Percentiles rank a stretch among this genome's conserved stretches.
Evolutionary conservation across 2,113 vertebrate species (phyloP).

Genomic region (Ammospiza nelsoni): DNA sequence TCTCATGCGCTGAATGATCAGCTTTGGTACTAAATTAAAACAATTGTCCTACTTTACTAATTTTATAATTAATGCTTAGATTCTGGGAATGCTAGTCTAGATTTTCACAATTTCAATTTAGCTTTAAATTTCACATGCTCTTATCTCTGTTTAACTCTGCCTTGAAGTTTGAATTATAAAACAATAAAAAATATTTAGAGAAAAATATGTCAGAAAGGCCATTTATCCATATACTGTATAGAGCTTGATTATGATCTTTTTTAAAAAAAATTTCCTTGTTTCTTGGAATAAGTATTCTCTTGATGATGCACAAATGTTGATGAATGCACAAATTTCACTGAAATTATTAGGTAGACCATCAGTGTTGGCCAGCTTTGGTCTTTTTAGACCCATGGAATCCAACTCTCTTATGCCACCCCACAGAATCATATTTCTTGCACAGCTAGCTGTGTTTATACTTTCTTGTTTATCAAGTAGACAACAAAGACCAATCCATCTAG

Average conservation of each 20-base stretch:
- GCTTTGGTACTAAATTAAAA: background rate
- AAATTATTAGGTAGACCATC: background rate
- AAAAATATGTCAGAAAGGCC: background rate
- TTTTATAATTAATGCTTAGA: background rate
- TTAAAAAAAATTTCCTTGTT: background rate
- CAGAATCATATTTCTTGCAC: background rate
- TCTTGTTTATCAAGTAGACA: background rate
- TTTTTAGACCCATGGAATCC: background rate
- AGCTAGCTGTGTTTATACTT: background rate
- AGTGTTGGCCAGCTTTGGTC: background rate
- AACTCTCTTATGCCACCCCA: background rate
- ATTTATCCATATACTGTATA: background rate
- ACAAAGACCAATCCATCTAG: background rate
- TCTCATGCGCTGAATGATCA: background rate
- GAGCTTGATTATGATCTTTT: background rate
- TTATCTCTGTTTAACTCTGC: background rate
- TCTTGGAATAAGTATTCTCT: background rate
- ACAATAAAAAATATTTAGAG: background rate
- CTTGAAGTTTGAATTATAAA: background rate
- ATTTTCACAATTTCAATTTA: background rate
- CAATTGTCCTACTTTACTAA: background rate
- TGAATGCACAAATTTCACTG: background rate
- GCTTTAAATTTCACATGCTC: background rate
- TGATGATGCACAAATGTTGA: background rate
- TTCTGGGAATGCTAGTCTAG: background rate